These are phyloP conservation scores for Labeo catla DNA, from an alignment of 2,113 vertebrate species.

Conservation along the genomic window DNA sequence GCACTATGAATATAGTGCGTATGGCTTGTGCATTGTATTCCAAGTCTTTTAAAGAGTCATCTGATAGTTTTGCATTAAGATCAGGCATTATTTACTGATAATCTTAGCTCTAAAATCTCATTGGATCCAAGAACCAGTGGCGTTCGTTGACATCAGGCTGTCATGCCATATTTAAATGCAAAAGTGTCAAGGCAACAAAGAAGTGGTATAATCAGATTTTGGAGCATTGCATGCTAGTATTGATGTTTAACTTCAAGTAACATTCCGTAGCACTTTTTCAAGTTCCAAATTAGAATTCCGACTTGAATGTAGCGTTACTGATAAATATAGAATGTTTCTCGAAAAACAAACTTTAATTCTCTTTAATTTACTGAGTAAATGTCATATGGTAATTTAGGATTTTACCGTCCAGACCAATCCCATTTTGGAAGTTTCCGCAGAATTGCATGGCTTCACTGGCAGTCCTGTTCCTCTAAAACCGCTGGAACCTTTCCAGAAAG, in stretches of 20 bases:
- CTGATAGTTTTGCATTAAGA: background rate
- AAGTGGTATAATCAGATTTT: background rate
- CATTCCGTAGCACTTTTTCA: background rate
- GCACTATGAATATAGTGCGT: background rate
- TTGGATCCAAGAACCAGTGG: background rate
- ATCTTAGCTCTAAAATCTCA: background rate
- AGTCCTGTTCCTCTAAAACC: background rate
- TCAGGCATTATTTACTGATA: background rate
- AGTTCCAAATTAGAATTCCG: background rate
- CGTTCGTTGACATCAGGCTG: background rate
- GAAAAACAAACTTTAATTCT: background rate
- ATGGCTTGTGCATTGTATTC: background rate
- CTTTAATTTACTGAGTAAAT: background rate
- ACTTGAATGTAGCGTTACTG: background rate
- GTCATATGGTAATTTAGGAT: background rate
- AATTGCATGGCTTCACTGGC: background rate
- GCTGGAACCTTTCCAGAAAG: constrained; percentile 1
- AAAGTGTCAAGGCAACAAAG: background rate
- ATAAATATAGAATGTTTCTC: background rate
- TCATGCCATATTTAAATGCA: background rate
- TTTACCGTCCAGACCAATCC: background rate
- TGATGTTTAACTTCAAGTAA: background rate
- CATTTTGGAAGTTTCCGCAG: background rate
- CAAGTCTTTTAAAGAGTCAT: background rate
- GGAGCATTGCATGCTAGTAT: background rate